A percentile compares a stretch with the other conserved stretches of the same genome.
Evolutionary conservation across 2,113 vertebrate genomes (phyloP).

Genomic region (human): DNA sequence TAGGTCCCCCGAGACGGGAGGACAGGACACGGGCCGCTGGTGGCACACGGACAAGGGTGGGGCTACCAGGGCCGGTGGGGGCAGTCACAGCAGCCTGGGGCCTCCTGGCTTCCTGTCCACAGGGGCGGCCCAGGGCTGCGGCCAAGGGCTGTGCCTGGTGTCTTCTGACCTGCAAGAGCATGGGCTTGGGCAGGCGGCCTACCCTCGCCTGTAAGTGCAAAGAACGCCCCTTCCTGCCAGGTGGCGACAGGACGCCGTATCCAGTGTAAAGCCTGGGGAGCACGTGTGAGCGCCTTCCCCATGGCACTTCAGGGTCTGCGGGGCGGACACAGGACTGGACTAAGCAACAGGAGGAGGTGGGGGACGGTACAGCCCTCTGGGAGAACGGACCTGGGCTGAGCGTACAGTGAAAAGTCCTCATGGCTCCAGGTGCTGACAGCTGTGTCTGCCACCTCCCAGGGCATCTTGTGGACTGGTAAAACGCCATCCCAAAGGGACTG

Average conservation of each 20-base stretch:
- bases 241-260: accelerated
- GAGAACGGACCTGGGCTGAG: no score
- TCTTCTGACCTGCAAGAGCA: neutral
- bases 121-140: neutral
- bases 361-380: neutral
- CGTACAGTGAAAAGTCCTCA: neutral
- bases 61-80: neutral
- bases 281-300: no score
- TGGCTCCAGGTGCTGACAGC: neutral
- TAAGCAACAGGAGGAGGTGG: neutral
- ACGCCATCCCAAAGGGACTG: neutral
- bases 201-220: neutral
- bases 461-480: neutral
- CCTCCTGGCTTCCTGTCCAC: accelerated
- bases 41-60: neutral
- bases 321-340: neutral
- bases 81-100: neutral
- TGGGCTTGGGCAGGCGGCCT: neutral
- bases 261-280: neutral
- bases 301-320: accelerated
- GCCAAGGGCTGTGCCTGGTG: neutral
- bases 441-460: neutral
- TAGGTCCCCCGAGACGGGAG: neutral
- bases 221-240: neutral
- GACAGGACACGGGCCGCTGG: neutral